These are phyloP conservation scores for Rhogogaster chlorosoma DNA, from an alignment of 2,888 invertebrate species.

Conservation along the genomic window DNA sequence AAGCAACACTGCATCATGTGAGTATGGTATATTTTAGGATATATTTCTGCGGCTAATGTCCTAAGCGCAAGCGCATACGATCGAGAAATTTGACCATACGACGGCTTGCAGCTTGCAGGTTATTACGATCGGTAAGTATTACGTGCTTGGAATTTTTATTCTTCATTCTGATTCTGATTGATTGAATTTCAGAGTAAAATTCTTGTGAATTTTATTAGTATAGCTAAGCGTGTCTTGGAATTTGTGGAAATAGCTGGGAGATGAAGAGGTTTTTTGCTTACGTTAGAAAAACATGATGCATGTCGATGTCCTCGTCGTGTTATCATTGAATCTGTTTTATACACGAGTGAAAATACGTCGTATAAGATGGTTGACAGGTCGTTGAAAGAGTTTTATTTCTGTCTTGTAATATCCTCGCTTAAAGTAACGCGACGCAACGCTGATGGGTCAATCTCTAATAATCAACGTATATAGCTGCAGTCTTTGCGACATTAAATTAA, in stretches of 20 bases:
- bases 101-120: background rate
- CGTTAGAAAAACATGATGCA: background rate
- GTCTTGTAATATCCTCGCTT: conserved; percentile 18
- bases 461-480: background rate
- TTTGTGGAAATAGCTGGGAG: background rate
- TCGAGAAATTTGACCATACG: background rate
- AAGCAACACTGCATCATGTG: background rate
- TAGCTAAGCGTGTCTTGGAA: background rate
- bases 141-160: background rate
- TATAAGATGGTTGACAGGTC: background rate
- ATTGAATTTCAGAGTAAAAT: background rate
- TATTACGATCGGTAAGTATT: background rate
- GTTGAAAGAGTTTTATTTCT: conserved; percentile 28
- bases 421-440: background rate
- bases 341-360: background rate
- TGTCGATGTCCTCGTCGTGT: background rate
- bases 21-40: background rate
- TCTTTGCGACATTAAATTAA: background rate
- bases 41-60: background rate
- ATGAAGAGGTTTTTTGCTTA: background rate
- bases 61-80: background rate
- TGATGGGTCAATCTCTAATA: background rate
- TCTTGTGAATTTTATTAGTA: background rate
- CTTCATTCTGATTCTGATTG: background rate
- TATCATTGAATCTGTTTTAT: background rate